Conservation (phyloP, 2,888 invertebrate genomes). For the Drosophila subsilvestris region DNA sequence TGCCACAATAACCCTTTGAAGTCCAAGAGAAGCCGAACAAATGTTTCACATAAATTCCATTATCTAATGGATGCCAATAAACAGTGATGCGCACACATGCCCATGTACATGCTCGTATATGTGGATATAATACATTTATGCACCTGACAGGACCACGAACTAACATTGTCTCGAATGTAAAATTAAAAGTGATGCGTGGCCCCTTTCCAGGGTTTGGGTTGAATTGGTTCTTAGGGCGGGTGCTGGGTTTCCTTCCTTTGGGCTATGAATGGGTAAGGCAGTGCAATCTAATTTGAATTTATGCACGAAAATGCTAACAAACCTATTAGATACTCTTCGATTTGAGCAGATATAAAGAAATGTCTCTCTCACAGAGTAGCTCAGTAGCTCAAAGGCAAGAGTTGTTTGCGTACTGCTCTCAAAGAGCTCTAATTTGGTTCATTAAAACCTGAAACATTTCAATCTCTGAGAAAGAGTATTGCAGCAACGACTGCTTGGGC, state of each 20-base stretch:
- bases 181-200: conserved; percentile 74
- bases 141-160: conserved; percentile 62
- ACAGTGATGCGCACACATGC: conserved; percentile 29
- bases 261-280: not conserved
- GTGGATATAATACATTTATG: conserved; percentile 60
- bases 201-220: not conserved
- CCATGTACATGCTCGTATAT: conserved; percentile 14
- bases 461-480: conserved; percentile 37
- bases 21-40: conserved; percentile 45
- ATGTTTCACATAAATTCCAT: conserved; percentile 72
- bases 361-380: too few relatives aligned
- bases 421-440: too few relatives aligned
- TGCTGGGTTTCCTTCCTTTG: conserved; percentile 10
- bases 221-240: not conserved
- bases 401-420: too few relatives aligned
- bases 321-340: conserved; percentile 24
- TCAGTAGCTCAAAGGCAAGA: too few relatives aligned
- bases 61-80: conserved; percentile 79
- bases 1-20: conserved; percentile 37
- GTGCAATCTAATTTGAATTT: conserved; percentile 74
- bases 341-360: not conserved
- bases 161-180: conserved; percentile 62
- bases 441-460: not conserved
- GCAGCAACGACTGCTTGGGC: conserved; percentile 4
- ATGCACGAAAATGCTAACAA: conserved; percentile 52